Evolutionary conservation across 2,888 invertebrate species (phyloP), one percentile per base, ranked within the genome.

Genomic region (Drosophila yooni): DNA sequence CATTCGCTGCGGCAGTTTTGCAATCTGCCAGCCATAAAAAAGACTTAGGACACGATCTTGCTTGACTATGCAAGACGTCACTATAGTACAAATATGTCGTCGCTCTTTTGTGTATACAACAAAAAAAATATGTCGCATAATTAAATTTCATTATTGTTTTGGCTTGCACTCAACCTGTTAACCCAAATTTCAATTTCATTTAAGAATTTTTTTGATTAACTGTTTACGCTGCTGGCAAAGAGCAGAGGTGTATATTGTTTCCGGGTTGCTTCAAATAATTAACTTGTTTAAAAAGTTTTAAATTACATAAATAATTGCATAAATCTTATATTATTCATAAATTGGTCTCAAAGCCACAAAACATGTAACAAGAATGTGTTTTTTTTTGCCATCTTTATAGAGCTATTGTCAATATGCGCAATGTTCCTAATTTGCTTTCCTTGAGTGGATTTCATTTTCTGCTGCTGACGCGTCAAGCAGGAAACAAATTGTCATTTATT

Each of bases 1-100:
- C 78, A 77, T 52, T 59, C 50, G 50, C 51, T 58, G 60, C 78
- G 70, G 68, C n/a, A 56, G 64, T 81, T 72, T 78, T 70, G 79
- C 80, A 82, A 67, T 58, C 79, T 69, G 60, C 70, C 59, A 43
- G 25, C 31, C 29, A 54, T 68, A 66, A 84, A 79, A 87, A 86
- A 82, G 82, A 89, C 89, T 87, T 67, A 64, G 81, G 82, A 60
- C 79, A 85, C 89, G 72, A 89, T 81, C 85, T 72, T 74, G 70
- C 15, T 43, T 15, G 13, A 40, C 31, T 21, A 21, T 21, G 21
- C 21, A 21, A 21, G 21, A 21, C 21, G 21, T 21, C 21, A 21
- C 27, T 18, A 25, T 21, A 43, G 25, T 29, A 64, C 40, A 13
- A 8, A 38, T 50, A 21, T 54, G 10, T 50, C 53, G 36, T 43